A percentile compares a stretch with the other conserved stretches of the same genome.
These are phyloP conservation scores for Anas bahamensis DNA, from an alignment of 2,797 vertebrate species.

Conservation along the genomic window DNA sequence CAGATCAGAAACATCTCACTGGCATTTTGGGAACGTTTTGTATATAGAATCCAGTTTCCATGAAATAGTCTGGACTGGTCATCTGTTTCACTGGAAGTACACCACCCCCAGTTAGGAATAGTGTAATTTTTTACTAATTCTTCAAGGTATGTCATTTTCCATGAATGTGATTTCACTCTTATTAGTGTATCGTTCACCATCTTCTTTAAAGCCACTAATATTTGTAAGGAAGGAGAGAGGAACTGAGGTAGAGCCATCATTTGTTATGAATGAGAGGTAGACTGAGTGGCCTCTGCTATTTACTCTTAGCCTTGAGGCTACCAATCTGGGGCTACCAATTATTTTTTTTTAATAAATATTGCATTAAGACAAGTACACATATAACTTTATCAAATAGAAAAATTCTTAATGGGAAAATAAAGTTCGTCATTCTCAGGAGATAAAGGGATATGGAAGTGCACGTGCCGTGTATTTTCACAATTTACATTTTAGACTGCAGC, in stretches of 20 bases:
- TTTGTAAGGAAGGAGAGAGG: conserved; percentile 32
- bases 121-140: conserved; percentile 3
- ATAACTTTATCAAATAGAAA: background rate
- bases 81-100: background rate
- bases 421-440: background rate
- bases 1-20: background rate
- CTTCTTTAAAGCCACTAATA: conserved; percentile 9
- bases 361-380: background rate
- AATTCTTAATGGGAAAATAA: background rate
- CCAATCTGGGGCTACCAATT: background rate
- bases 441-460: background rate
- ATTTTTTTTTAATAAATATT: background rate
- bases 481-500: background rate
- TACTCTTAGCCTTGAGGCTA: background rate
- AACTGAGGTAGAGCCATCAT: background rate
- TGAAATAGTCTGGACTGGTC: background rate
- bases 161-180: background rate
- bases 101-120: conserved; percentile 3
- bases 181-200: conserved; percentile 15
- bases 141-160: conserved; percentile 31
- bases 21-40: background rate
- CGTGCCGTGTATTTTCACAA: background rate
- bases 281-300: background rate
- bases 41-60: background rate
- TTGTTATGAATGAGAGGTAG: background rate